Evolutionary conservation across 2,113 vertebrate genomes (phyloP).

Genomic region (Lucifuga dentata): DNA sequence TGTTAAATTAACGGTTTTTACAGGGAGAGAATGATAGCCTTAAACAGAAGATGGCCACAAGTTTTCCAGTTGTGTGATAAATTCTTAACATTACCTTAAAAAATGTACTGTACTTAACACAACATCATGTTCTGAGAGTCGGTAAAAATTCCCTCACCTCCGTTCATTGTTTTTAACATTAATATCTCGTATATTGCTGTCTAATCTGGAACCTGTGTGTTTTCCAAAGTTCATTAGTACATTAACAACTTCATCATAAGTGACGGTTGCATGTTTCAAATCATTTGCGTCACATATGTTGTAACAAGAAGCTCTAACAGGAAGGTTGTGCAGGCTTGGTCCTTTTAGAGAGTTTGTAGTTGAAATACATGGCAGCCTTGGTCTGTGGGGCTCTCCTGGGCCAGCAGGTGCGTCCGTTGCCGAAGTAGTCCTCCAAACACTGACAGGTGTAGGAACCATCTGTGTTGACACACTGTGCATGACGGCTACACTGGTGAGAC

Average conservation of each 20-base stretch:
- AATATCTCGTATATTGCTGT: neutral
- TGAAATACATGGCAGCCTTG: constrained; percentile 69
- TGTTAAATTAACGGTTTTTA: constrained; percentile 53
- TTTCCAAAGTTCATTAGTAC: too few species aligned
- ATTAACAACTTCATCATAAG: too few species aligned
- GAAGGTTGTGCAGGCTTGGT: constrained; percentile 35
- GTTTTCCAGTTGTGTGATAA: constrained; percentile 11
- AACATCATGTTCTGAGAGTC: neutral
- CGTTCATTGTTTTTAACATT: neutral
- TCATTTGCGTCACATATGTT: neutral
- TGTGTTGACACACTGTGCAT: constrained; percentile 77
- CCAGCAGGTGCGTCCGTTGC: constrained; percentile 76
- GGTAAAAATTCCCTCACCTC: constrained; percentile 7
- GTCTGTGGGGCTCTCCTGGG: constrained; percentile 70
- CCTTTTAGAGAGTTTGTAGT: constrained; percentile 75
- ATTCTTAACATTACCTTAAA: constrained; percentile 8
- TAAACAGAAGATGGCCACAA: constrained; percentile 1
- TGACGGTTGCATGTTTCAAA: neutral
- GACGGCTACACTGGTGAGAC: constrained; percentile 73
- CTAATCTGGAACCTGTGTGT: neutral
- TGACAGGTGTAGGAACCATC: constrained; percentile 77
- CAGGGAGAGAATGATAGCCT: constrained; percentile 14
- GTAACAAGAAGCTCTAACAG: constrained; percentile 12
- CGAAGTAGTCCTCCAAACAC: constrained; percentile 66
- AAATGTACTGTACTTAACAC: neutral